Base-by-base conservation (phyloP, 2,113 vertebrate species). In the zebrafish (Danio rerio) region DNA sequence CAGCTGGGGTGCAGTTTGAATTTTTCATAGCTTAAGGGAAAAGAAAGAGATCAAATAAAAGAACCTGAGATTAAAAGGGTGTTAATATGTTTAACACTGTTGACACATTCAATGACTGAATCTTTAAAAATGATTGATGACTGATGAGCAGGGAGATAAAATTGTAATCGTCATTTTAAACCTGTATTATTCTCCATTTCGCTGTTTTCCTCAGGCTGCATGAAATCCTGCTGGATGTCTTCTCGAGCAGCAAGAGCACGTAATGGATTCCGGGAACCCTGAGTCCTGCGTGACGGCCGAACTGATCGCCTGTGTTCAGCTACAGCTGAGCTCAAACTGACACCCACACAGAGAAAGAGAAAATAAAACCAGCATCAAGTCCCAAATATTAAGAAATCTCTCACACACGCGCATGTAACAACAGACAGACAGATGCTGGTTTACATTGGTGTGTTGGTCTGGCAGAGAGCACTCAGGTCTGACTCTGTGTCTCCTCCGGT, bases 181-280 rank as follows among this genome's bases (percentile, higher is more conserved):
- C 94, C 92, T 49, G 83, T 84, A 73, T 82, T 86, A 80, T 74
- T 87, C 52, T 95, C 93, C 61, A 92, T 87, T 0, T 85, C 80
- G 0, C 84, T 21, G 69, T 84, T 87, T 1, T 86, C 53, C 8
- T 88, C 85, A 43, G 91, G 91, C 5, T 92, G 94, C 87, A 92
- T 94, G 80, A 88, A 93, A 87, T 95, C 94, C 89, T 94, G 90
- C 16, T 86, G 83, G 89, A 95, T 62, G 86, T 95, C 94, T 2
- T 93, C 90, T 43, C 94, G 87, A 63, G 94, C 94, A 2, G 94
- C 94, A 0, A 95, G 90, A n/a, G 90, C 92, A 56, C 93, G 88
- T 78, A 95, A 90, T 6, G 94, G 94, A 87, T 95, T 95, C 63
- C 94, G 92, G 58, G 94, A 95, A 45, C 92, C 93, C 80, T 93